Evolutionary conservation across 2,888 invertebrate genomes (phyloP), one percentile per base, ranked within the genome.

Genomic region (Eremobia ochroleuca): DNA sequence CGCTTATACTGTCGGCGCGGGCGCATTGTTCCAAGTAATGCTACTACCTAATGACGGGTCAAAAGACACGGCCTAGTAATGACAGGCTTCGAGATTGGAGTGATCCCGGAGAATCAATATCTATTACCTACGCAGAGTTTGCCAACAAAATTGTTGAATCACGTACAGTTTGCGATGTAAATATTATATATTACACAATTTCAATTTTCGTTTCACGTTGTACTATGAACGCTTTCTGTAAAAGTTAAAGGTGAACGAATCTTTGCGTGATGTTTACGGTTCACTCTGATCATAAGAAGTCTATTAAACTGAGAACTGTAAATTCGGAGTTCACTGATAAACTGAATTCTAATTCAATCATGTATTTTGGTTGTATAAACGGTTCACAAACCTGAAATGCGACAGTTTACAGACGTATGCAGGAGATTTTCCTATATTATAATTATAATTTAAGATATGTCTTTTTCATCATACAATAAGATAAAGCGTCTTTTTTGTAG

Each of bases 31-130:
- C 87, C 88, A 74, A 80, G 82, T 76, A 85, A 90, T 82, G 90
- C 90, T 90, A 85, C 90, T 78, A 67, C 79, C 85, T 90, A 92
- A 94, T 93, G 90, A 87, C 88, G 88, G 95, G 95, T 96, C 96
- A 96, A 94, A 94, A 95, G 94, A 94, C 94, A 95, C 94, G 94
- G 94, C 91, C 79, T 87, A 85, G 91, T 96, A 96, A 96, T 96
- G 92, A 96, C 93, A 95, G 94, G 92, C 92, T 91, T 89, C 85
- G 88, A 90, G 91, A 93, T 91, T 91, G 92, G 89, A 89, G 90
- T 90, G 89, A 89, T 89, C 90, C 90, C 80, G 77, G 89, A 90
- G 92, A 94, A 94, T 92, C 95, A 92, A 95, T 91, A 92, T 86
- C 92, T 89, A 93, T 93, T 90, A 77, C 73, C 62, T 43, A 89